Evolutionary conservation across 2,113 vertebrate genomes (phyloP), one percentile per base, ranked within the genome.

Genomic region (Corynorhinus townsendii): DNA sequence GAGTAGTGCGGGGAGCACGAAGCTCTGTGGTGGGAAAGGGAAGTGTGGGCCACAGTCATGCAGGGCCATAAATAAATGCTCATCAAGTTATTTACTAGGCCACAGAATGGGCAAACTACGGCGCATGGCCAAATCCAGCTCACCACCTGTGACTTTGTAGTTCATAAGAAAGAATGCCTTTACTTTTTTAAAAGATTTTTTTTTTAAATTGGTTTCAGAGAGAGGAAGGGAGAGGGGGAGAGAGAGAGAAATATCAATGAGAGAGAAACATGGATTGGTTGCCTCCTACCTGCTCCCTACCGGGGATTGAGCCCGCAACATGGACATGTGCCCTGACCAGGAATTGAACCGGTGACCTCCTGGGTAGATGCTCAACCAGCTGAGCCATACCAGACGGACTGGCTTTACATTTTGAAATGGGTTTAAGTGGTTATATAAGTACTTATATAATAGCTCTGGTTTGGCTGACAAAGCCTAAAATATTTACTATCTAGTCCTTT

Each of bases 391-490:
- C 30, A 33, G 62, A 28, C 62, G 5, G 62, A 3, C 28, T 85
- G 68, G 30, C 35, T 81, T 91, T 20, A 89, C 66, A 81, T 86
- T 94, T 92, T 79, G 38, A 77, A 94, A 75, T 72, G 43, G 76
- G 38, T 86, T 94, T 56, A 72, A 95, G 33, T 43, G 62, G 52
- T 66, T 94, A 35, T 30, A 52, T 85, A 93, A 83, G 66, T 47
- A 72, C n/a, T 54, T 88, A 87, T 15, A 73, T 59, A 72, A 35
- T 43, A 89, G 52, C 16, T 64, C 40, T 69, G 62, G 26, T 91
- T 82, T 90, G 85, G 45, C 54, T 52, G 15, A 43, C 17, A 62
- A 71, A 95, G 56, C 82, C 77, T 88, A n/a, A 68, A 76, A 49
- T 40, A 83, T 85, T 69, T 71, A 75, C 69, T 49, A 22, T 12